Percentiles rank a stretch among this genome's conserved stretches.
phyloP scores from a whole-genome alignment of 2,888 invertebrate species.

The Brachypterus glaber region DNA sequence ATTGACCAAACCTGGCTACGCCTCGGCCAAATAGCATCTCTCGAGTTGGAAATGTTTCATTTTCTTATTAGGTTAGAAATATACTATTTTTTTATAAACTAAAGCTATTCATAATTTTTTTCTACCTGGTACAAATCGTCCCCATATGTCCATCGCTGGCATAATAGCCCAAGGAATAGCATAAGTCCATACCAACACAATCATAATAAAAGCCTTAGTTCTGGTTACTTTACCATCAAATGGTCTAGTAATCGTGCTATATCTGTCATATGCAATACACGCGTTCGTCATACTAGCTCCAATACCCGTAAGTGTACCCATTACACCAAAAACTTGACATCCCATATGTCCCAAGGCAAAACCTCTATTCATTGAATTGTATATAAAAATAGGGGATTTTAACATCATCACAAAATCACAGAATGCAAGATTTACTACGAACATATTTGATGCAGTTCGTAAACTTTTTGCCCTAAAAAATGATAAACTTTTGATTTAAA shows the following conservation, averaged over 20 bases:
- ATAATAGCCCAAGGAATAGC: constrained; percentile 72
- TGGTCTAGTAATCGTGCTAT: constrained; percentile 69
- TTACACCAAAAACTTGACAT: constrained; percentile 65
- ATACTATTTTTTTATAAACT: too few relatives aligned
- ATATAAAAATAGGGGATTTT: constrained; percentile 77
- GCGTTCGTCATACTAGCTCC: constrained; percentile 73
- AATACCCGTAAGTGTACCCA: constrained; percentile 72
- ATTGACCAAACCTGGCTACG: too few relatives aligned
- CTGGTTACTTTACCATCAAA: constrained; percentile 72
- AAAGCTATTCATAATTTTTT: too few relatives aligned
- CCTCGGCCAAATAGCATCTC: too few relatives aligned
- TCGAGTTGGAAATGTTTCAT: too few relatives aligned
- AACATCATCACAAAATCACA: constrained; percentile 83
- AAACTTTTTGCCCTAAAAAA: constrained; percentile 57
- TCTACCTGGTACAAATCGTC: constrained; percentile 71
- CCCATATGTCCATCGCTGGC: constrained; percentile 76
- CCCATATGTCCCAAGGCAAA: constrained; percentile 64
- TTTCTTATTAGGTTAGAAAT: too few relatives aligned
- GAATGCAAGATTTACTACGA: constrained; percentile 73
- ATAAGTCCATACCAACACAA: constrained; percentile 64
- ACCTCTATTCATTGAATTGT: constrained; percentile 71
- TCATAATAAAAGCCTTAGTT: constrained; percentile 70
- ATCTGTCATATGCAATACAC: constrained; percentile 77
- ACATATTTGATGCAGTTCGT: constrained; percentile 72
- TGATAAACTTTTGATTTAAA: too few relatives aligned